Conservation (phyloP, 1,140 invertebrate genomes). For the Physella acuta region DNA sequence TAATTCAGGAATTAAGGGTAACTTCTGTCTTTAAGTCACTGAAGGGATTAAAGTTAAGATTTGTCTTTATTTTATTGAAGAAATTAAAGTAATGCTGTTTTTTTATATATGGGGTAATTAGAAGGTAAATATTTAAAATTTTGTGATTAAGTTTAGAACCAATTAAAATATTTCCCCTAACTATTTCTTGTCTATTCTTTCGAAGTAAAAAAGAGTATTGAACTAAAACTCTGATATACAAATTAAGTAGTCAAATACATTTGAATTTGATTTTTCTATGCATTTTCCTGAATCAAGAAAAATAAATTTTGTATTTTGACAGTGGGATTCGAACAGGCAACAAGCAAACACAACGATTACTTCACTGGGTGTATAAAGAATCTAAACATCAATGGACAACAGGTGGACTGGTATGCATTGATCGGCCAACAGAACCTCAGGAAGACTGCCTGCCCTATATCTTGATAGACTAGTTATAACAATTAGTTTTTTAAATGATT, state of each 20-base stretch:
- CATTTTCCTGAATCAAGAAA: background rate
- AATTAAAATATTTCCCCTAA: background rate
- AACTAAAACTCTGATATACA: too few species aligned
- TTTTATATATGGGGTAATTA: too few species aligned
- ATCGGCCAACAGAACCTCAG: conserved; percentile 28
- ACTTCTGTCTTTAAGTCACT: too few species aligned
- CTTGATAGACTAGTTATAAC: background rate
- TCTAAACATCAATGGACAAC: conserved; percentile 69
- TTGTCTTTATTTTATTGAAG: too few species aligned
- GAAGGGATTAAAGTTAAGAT: too few species aligned
- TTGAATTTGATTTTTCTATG: background rate
- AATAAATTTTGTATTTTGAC: background rate
- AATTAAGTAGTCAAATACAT: too few species aligned
- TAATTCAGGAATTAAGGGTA: too few species aligned
- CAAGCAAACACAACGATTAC: conserved; percentile 71
- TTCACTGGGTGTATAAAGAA: conserved; percentile 91
- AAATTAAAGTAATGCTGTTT: too few species aligned
- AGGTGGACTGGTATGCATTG: conserved; percentile 71
- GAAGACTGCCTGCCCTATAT: conserved; percentile 35
- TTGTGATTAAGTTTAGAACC: background rate
- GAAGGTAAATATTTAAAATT: too few species aligned
- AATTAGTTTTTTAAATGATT: background rate
- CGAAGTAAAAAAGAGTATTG: background rate
- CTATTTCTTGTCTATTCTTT: background rate
- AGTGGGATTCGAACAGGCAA: conserved; percentile 68